Evolutionary conservation across 2,888 invertebrate genomes (phyloP), one percentile per base, ranked within the genome.

Genomic region (Tubulanus polymorphus): DNA sequence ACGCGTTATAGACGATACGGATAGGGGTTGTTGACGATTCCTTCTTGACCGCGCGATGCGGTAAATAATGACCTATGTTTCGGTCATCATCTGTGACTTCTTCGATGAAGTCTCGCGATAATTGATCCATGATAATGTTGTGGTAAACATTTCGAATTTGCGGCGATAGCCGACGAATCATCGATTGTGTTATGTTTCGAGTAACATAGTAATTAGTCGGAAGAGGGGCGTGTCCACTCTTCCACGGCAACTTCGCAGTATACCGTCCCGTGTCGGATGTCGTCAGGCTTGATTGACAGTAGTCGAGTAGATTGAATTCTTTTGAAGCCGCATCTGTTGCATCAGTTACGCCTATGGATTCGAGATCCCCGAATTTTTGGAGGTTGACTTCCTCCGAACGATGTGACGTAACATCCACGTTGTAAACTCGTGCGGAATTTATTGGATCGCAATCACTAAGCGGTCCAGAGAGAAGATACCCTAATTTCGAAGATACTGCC

Each of bases 11-110:
- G 3, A 59, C 59, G 1, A 63, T 60, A 25, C 63, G 10, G 8
- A 63, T 54, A n/a, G 57, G 60, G 10, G 63, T 63, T 8, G 59
- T 61, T 41, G 41, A 41, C 6, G 56, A 61, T 20, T 59, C 55
- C 49, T 57, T 60, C 47, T 54, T 53, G 20, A 63, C 63, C 1
- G 55, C 37, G 18, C 49, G 58, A 32, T 60, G 63, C 1, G 60
- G 57, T 18, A 63, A 57, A 41, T 59, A 63, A 25, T 61, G 63
- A 8, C 49, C 29, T 12, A 23, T 20, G 20, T 30, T 37, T 2
- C 30, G 18, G n/a, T 18, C 41, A 15, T 41, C 32, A 10, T 51
- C 25, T 20, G 46, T 35, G 20, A 15, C 12, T 2, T 49, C 51
- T 20, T 23, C 23, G 6, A 41, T 15, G 15, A 41, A 41, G 5